These are phyloP conservation scores for Opisthocomus hoazin DNA, from an alignment of 2,113 vertebrate species.

Conservation along the genomic window DNA sequence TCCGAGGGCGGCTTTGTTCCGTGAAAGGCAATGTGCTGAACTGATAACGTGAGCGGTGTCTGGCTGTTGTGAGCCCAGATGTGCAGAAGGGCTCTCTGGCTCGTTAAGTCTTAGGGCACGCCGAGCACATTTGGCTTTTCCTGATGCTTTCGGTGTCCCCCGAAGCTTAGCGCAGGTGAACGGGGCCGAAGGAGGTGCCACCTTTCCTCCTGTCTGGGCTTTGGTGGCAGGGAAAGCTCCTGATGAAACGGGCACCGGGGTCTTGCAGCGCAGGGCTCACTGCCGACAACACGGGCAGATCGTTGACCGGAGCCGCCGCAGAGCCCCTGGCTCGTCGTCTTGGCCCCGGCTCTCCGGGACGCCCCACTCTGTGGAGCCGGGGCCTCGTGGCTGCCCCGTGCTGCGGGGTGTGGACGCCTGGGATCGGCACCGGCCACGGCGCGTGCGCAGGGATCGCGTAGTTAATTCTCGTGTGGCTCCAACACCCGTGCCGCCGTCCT, in stretches of 20 bases:
- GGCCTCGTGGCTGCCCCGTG: background rate
- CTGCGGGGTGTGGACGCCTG: no score
- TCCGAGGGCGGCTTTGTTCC: background rate
- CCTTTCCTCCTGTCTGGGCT: background rate
- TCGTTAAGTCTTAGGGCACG: background rate
- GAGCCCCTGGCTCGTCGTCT: background rate
- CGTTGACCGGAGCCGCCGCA: background rate
- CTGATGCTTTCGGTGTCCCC: background rate
- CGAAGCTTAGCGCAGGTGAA: background rate
- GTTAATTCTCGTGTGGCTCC: background rate
- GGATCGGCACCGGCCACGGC: accelerated
- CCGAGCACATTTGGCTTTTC: background rate
- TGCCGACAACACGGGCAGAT: background rate
- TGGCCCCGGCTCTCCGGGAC: accelerated
- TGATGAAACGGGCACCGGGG: background rate
- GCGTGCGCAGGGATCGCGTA: background rate
- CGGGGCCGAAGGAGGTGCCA: background rate
- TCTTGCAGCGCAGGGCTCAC: background rate
- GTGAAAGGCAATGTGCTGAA: background rate
- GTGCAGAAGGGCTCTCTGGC: background rate
- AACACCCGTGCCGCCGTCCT: background rate
- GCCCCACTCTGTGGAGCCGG: accelerated
- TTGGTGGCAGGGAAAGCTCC: background rate
- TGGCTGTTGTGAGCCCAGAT: background rate
- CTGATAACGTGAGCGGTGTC: background rate